phyloP scores from a whole-genome alignment of 2,113 vertebrate genomes.

The Probosciger aterrimus region DNA sequence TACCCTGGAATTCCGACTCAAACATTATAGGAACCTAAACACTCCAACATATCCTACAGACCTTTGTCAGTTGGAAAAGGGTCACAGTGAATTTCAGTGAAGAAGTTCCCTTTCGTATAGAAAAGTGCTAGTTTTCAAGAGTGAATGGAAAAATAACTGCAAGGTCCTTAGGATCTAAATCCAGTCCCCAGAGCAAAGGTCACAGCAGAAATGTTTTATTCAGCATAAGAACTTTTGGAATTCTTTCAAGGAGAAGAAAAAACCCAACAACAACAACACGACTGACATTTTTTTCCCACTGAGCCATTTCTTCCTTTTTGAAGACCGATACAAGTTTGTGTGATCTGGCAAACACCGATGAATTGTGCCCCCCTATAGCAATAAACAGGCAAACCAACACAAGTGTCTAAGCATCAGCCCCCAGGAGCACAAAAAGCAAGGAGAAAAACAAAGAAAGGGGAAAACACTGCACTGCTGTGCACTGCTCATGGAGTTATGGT shows the following conservation, averaged over 20 bases:
- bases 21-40: not conserved
- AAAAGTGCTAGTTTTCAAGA: not conserved
- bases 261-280: not conserved
- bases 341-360: not conserved
- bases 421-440: not conserved
- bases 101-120: not conserved
- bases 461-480: not conserved
- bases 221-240: constrained; percentile 46
- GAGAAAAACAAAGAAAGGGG: not conserved
- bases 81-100: rapidly evolving
- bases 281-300: constrained; percentile 4
- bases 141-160: not conserved
- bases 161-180: constrained; percentile 36
- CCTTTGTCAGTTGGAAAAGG: not conserved
- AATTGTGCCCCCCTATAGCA: not conserved
- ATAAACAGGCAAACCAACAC: not conserved
- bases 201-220: constrained; percentile 49
- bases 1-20: not conserved
- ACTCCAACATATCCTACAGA: rapidly evolving
- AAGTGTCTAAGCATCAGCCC: not conserved
- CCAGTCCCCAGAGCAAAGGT: constrained; percentile 35
- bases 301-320: not conserved
- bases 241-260: constrained; percentile 26
- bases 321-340: not conserved
- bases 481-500: not conserved